These are phyloP conservation scores for Andrena dorsata DNA, from an alignment of 2,888 invertebrate genomes.

Conservation along the genomic window DNA sequence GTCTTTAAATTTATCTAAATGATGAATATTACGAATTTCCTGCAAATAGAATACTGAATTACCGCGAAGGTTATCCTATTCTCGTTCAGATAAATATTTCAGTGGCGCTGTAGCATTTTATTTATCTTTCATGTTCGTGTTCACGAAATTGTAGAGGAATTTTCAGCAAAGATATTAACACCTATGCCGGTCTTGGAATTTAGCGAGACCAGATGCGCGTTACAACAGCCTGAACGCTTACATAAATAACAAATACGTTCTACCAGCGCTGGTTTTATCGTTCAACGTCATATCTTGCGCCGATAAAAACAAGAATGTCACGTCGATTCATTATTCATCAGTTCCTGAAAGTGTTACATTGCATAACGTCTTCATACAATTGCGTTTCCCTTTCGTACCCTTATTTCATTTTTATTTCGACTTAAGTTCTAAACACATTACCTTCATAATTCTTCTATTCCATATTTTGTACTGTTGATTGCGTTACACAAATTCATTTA, in stretches of 20 bases:
- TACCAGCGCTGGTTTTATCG: constrained; percentile 15
- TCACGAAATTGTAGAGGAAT: constrained; percentile 13
- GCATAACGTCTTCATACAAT: not conserved
- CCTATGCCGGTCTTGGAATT: constrained; percentile 20
- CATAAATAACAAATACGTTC: constrained; percentile 13
- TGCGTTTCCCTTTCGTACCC: not conserved
- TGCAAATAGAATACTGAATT: not conserved
- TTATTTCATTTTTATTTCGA: not conserved
- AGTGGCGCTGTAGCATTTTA: not conserved
- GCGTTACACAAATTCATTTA: no score
- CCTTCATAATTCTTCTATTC: no score
- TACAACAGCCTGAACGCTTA: not conserved
- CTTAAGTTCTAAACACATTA: no score
- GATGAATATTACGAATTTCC: not conserved
- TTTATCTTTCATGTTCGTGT: constrained; percentile 7
- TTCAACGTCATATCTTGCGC: constrained; percentile 12
- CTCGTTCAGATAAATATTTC: not conserved
- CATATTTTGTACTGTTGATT: no score
- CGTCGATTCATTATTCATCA: constrained; percentile 25
- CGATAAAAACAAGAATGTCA: constrained; percentile 28
- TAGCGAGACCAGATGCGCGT: constrained; percentile 5
- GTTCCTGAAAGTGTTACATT: constrained; percentile 3
- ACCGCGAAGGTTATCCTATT: not conserved
- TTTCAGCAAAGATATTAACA: constrained; percentile 25
- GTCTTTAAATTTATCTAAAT: not conserved